Conservation (phyloP, 1,140 invertebrate genomes). For the Drosophila quadrilineata region DNA sequence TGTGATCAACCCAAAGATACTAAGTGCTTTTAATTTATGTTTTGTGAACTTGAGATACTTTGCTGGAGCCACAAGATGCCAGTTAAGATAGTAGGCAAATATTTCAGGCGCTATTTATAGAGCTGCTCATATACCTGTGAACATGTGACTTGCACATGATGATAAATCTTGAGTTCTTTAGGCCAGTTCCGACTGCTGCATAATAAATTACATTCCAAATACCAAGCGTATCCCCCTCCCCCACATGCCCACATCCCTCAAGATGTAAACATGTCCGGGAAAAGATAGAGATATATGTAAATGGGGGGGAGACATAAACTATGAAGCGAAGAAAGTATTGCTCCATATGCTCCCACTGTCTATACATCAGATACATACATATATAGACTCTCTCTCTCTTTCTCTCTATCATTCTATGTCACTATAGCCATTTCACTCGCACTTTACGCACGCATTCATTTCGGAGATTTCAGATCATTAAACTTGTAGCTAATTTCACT, state of each 20-base stretch:
- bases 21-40: slow-evolving; percentile 20
- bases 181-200: no score
- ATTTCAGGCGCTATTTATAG: no score
- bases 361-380: no score
- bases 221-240: background rate
- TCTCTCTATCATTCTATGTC: no score
- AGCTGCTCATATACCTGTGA: no score
- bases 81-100: no score
- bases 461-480: slow-evolving; percentile 61
- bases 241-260: no score
- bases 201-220: slow-evolving; percentile 30
- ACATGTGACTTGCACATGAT: background rate
- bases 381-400: background rate
- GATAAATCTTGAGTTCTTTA: slow-evolving; percentile 7
- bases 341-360: no score
- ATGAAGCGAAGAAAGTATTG: slow-evolving; percentile 44
- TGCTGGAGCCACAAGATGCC: no score
- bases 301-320: slow-evolving; percentile 29
- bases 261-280: slow-evolving; percentile 16
- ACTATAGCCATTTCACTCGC: no score
- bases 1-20: slow-evolving; percentile 20
- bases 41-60: background rate
- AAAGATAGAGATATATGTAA: no score
- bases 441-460: slow-evolving; percentile 48
- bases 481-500: slow-evolving; percentile 71